Evolutionary conservation across 2,113 vertebrate genomes (phyloP).

Genomic region (Conger conger): DNA sequence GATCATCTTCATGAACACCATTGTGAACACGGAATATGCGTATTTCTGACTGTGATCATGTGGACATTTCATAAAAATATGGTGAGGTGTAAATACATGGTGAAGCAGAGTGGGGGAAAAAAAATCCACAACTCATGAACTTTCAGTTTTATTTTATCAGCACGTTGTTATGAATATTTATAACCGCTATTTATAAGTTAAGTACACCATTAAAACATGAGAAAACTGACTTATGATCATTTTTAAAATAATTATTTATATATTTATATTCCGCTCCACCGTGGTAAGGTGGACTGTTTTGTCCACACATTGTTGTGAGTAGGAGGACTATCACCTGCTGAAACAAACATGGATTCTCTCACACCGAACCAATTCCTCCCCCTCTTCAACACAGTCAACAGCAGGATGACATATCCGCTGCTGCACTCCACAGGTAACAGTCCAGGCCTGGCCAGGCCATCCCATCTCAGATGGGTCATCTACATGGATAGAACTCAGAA

Average conservation of each 20-base stretch:
- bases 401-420: constrained; percentile 9
- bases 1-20: neutral
- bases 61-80: neutral
- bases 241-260: constrained; percentile 10
- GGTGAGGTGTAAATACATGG: neutral
- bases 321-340: neutral
- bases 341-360: constrained; percentile 3
- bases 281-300: neutral
- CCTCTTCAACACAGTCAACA: neutral
- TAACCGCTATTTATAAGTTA: constrained; percentile 44
- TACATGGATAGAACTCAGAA: neutral
- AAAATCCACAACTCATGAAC: constrained; percentile 12
- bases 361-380: neutral
- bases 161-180: constrained; percentile 30
- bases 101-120: neutral
- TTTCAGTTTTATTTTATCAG: constrained; percentile 41
- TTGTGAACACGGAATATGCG: neutral
- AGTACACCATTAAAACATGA: constrained; percentile 32
- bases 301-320: neutral
- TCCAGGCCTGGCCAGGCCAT: neutral
- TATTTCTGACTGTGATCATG: neutral
- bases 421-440: neutral
- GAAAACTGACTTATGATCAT: constrained; percentile 27
- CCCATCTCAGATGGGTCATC: neutral
- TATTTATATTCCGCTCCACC: constrained; percentile 4